Conservation (phyloP, 2,888 invertebrate genomes). For the Sialis lutaria region DNA sequence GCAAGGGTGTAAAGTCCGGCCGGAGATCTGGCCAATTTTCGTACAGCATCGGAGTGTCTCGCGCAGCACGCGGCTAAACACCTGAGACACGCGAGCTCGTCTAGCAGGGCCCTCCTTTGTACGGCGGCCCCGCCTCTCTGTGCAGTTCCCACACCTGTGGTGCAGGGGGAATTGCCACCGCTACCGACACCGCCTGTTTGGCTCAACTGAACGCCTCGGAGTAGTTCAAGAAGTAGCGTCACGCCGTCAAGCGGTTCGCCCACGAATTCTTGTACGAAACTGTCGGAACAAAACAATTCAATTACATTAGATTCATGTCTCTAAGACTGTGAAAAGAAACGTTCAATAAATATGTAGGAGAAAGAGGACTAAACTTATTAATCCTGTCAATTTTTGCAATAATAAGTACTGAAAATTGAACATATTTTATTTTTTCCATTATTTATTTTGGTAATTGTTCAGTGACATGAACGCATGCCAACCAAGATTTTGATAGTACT, state of each 20-base stretch:
- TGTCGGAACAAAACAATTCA: slow-evolving; percentile 20
- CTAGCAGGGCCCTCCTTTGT: slow-evolving; percentile 57
- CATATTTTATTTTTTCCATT: too few species aligned
- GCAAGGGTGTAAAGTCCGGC: slow-evolving; percentile 72
- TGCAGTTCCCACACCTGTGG: slow-evolving; percentile 16
- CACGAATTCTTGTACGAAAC: slow-evolving; percentile 86
- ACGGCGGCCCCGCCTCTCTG: slow-evolving; percentile 44
- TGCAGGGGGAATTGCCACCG: slow-evolving; percentile 17
- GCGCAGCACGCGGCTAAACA: slow-evolving; percentile 68
- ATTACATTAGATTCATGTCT: too few species aligned
- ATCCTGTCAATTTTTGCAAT: too few species aligned
- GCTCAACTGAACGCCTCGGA: slow-evolving; percentile 70
- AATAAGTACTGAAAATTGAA: too few species aligned
- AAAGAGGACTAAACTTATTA: too few species aligned
- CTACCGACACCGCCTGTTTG: slow-evolving; percentile 40
- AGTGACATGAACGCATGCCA: too few species aligned
- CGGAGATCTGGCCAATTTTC: slow-evolving; percentile 57
- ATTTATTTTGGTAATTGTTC: too few species aligned
- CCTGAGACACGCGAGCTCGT: slow-evolving; percentile 79
- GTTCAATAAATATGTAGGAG: too few species aligned
- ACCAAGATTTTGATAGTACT: too few species aligned
- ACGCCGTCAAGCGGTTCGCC: slow-evolving; percentile 79
- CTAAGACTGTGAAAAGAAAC: too few species aligned
- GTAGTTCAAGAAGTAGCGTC: slow-evolving; percentile 62
- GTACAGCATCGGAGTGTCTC: slow-evolving; percentile 61